Base-by-base conservation (phyloP, 2,113 vertebrate species). In the Procapra przewalskii region DNA sequence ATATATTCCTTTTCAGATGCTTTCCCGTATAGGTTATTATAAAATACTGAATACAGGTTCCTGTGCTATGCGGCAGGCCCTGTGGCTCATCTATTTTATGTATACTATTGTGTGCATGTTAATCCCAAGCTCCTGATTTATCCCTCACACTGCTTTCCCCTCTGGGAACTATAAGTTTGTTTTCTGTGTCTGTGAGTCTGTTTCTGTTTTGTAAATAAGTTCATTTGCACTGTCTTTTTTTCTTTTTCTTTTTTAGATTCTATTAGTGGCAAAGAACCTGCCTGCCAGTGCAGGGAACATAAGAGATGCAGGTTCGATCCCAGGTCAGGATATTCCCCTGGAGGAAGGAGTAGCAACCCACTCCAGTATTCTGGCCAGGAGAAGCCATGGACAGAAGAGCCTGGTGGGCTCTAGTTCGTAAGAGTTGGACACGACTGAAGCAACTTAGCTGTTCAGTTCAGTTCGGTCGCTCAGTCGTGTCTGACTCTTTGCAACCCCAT, bases 81-180 rank as follows among this genome's bases (percentile, higher is more conserved):
- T 48, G 45, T 12, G 16, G 45, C 1, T 12, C 5, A 3, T 50
- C 79, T 33, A 0, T 21, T 33, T 12, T 21, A 12, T 19, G 29
- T 81, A 3, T 6, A 21, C 8, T 6, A 6, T 5, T 33, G 29
- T 11, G 45, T 6, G 3, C 9, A 1, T 19, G 45, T 19, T 6
- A 12, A 33, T 6, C 79, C 29, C 16, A 48, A 33, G 3, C 79
- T 81, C 5, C 45, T 31, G 19, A 11, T 33, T 50, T 33, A 50
- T 19, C 45, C 77, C 43, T 50, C 16, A 25, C 79, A 29, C 9
- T 31, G 43, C 27, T 48, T 5, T 48, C 77, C 77, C 27, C 29
- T 50, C 6, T 81, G 29, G 27, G 6, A 31, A 33, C 29, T 9
- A 3, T 33, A 21, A 19, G 9, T 81, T 33, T 81, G 1, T 19